Percentiles rank a stretch among this genome's conserved stretches.
These are phyloP conservation scores for Rhopalosiphum maidis DNA, from an alignment of 1,140 invertebrate genomes.

Conservation along the genomic window DNA sequence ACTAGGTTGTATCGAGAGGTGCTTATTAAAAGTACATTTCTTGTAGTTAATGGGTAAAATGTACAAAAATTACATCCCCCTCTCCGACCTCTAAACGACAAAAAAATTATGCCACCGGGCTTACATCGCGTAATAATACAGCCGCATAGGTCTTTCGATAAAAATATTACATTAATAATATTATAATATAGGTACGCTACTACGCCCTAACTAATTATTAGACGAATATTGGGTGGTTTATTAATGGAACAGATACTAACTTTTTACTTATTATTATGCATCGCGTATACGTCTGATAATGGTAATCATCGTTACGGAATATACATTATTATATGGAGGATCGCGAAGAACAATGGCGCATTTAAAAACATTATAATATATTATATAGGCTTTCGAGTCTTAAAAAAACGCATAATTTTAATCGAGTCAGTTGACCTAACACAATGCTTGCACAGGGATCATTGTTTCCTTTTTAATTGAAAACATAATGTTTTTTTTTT, in stretches of 20 bases:
- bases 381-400: background rate
- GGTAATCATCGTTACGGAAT: background rate
- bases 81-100: too few species aligned
- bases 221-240: slow-evolving; percentile 8
- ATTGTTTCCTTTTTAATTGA: slow-evolving; percentile 49
- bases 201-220: slow-evolving; percentile 26
- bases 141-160: background rate
- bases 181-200: background rate
- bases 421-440: slow-evolving; percentile 27
- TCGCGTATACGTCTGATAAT: background rate
- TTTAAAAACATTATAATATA: background rate
- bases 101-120: too few species aligned
- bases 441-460: background rate
- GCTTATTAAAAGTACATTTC: too few species aligned
- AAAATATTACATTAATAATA: background rate
- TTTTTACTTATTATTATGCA: background rate
- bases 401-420: background rate
- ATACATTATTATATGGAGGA: background rate
- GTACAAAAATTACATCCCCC: too few species aligned
- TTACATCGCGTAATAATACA: too few species aligned
- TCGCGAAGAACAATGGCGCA: slow-evolving; percentile 16
- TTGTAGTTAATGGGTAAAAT: too few species aligned
- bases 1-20: too few species aligned
- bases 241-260: background rate
- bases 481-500: slow-evolving; percentile 16